A percentile compares a stretch with the other conserved stretches of the same genome.
These are phyloP conservation scores for Tenthredo mesomela DNA, from an alignment of 2,888 invertebrate genomes.

Conservation along the genomic window DNA sequence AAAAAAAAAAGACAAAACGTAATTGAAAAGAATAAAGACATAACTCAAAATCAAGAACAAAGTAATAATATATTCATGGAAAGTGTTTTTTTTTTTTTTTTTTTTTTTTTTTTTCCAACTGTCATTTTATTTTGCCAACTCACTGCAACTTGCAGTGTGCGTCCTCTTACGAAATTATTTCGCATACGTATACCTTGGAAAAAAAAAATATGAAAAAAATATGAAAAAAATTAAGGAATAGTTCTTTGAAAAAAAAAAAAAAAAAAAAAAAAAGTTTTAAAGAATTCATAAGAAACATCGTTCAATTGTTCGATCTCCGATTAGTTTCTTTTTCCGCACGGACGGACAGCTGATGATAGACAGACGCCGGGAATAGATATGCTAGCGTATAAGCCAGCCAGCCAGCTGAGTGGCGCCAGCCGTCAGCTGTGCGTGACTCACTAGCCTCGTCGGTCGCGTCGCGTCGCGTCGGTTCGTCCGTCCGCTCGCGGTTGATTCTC, in stretches of 20 bases:
- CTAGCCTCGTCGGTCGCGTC: slow-evolving; percentile 53
- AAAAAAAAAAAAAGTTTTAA: neutral
- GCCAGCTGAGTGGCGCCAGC: slow-evolving; percentile 77
- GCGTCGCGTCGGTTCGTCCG: slow-evolving; percentile 4
- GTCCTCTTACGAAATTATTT: neutral
- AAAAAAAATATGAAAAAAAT: too few relatives aligned
- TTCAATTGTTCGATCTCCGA: slow-evolving; percentile 11
- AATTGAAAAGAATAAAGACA: neutral
- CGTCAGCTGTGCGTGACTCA: slow-evolving; percentile 77
- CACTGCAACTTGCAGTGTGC: neutral
- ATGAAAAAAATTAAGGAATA: too few relatives aligned
- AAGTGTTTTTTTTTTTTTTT: neutral
- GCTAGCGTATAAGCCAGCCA: slow-evolving; percentile 67
- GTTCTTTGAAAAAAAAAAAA: neutral
- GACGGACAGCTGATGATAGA: slow-evolving; percentile 51
- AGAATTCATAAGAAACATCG: slow-evolving; percentile 60
- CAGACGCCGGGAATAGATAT: slow-evolving; percentile 48
- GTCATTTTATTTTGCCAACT: neutral
- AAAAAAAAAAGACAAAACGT: neutral
- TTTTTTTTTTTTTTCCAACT: neutral
- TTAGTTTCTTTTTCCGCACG: slow-evolving; percentile 33
- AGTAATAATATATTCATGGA: slow-evolving; percentile 26
- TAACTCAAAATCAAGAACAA: neutral
- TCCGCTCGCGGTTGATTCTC: neutral
- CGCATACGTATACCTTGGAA: neutral